Evolutionary conservation across 2,113 vertebrate species (phyloP).

Genomic region (Albula goreensis): DNA sequence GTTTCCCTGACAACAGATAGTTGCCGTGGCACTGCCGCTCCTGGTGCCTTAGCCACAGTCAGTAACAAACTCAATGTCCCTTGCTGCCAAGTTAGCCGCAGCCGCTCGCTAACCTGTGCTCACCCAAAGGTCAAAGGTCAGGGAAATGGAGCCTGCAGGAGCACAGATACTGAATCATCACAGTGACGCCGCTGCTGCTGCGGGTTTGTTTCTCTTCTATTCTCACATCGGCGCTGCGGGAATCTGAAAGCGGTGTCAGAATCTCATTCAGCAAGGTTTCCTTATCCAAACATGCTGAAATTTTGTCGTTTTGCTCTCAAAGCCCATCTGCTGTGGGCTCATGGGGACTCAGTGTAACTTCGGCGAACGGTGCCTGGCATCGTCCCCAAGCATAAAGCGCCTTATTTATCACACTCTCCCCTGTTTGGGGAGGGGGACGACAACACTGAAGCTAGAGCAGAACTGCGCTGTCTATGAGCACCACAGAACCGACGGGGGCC

Average conservation of each 20-base stretch:
- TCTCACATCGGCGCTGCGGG: neutral
- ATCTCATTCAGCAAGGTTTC: neutral
- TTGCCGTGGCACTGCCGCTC: too few relatives aligned
- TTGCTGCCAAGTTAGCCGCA: neutral
- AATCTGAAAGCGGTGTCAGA: neutral
- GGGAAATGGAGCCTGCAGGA: too few relatives aligned
- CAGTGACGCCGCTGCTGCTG: neutral
- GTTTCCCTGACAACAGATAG: too few relatives aligned
- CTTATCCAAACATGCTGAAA: neutral
- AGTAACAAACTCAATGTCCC: neutral
- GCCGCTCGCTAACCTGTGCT: neutral
- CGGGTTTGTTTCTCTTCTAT: neutral
- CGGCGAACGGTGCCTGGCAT: neutral
- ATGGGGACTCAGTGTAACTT: neutral
- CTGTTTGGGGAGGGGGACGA: too few relatives aligned
- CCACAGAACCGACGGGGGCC: slow-evolving; percentile 12
- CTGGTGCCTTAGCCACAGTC: too few relatives aligned
- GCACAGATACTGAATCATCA: neutral
- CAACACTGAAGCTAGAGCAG: neutral
- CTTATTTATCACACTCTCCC: neutral
- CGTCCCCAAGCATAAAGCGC: neutral
- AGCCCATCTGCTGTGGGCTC: neutral
- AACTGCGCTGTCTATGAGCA: slow-evolving; percentile 25
- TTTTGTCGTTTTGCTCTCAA: neutral
- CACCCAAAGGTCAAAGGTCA: neutral